Evolutionary conservation across 2,797 vertebrate genomes (phyloP).

Genomic region (Argya squamiceps): DNA sequence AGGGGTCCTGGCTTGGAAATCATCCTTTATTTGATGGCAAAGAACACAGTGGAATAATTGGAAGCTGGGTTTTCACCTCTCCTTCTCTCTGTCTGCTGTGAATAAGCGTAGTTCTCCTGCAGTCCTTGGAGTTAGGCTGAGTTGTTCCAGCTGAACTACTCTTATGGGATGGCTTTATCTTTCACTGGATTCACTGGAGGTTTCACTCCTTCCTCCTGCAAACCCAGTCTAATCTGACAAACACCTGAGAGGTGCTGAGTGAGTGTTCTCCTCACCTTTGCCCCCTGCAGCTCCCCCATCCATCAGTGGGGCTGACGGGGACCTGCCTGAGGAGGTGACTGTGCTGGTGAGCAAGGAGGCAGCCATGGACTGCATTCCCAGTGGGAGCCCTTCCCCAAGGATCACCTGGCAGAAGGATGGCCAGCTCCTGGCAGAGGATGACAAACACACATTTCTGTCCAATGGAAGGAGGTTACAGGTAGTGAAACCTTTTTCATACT

Average conservation of each 20-base stretch:
- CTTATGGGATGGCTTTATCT: neutral
- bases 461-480: slow-evolving; percentile 89
- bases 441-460: slow-evolving; percentile 77
- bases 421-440: slow-evolving; percentile 74
- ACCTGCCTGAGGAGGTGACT: slow-evolving; percentile 85
- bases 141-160: neutral
- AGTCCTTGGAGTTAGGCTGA: neutral
- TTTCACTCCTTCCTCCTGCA: neutral
- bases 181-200: neutral
- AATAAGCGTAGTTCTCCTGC: neutral
- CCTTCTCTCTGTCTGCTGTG: neutral
- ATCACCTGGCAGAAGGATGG: slow-evolving; percentile 91
- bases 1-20: neutral
- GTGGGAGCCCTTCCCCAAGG: slow-evolving; percentile 86
- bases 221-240: neutral
- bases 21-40: neutral
- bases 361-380: slow-evolving; percentile 84
- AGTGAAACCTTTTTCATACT: neutral
- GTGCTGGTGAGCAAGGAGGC: slow-evolving; percentile 83
- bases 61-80: neutral
- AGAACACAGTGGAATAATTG: neutral
- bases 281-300: slow-evolving; percentile 84
- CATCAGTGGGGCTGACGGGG: slow-evolving; percentile 79
- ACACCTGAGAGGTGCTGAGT: neutral
- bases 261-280: neutral